Conservation (phyloP, 2,888 invertebrate species). For the Magallana nippona region DNA sequence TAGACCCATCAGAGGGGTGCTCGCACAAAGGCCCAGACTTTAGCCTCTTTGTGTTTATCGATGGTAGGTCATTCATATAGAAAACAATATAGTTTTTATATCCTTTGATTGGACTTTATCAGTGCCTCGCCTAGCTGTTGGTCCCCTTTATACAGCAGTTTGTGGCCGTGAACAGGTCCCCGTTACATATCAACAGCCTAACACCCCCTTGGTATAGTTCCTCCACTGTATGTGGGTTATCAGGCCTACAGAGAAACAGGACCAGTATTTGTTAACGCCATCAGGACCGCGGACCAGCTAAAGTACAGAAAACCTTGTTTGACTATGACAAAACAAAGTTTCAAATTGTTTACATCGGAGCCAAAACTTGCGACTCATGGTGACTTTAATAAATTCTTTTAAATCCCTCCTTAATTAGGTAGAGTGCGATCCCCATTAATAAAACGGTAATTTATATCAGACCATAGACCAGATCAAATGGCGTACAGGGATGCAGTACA, state of each 20-base stretch:
- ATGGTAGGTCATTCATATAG: conserved; percentile 30
- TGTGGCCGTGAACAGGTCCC: neutral
- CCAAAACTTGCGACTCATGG: neutral
- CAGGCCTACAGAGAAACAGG: neutral
- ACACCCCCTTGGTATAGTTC: conserved; percentile 12
- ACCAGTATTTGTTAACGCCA: neutral
- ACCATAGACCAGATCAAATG: neutral
- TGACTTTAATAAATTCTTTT: conserved; percentile 23
- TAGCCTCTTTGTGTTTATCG: conserved; percentile 16
- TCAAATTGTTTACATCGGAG: conserved; percentile 14
- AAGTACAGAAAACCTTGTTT: conserved; percentile 8
- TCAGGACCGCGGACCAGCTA: neutral
- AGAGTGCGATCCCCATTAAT: neutral
- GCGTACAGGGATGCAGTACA: neutral
- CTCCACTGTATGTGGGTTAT: neutral
- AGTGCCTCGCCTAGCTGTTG: neutral
- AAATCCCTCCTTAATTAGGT: conserved; percentile 11
- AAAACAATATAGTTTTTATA: conserved; percentile 30
- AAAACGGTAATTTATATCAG: neutral
- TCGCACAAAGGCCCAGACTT: conserved; percentile 6
- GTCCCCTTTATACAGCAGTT: neutral
- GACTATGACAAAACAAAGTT: conserved; percentile 24
- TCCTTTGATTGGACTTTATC: conserved; percentile 2
- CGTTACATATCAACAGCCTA: neutral
- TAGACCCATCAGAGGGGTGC: conserved; percentile 11